phyloP scores from a whole-genome alignment of 2,797 vertebrate species.

The Etheostoma nigrum region DNA sequence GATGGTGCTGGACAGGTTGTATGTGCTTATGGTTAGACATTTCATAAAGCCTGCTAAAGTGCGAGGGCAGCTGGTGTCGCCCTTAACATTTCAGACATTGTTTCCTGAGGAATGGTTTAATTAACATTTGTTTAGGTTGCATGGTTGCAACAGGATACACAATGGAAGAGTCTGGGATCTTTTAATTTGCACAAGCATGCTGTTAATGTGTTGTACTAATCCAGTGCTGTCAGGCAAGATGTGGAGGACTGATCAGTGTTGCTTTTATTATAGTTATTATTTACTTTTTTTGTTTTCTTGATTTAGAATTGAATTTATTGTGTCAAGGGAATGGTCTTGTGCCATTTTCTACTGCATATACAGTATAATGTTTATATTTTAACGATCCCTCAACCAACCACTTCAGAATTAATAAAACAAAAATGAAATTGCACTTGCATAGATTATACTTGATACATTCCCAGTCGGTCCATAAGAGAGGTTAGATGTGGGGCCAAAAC shows the following conservation, averaged over 20 bases:
- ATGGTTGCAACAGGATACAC: slow-evolving; percentile 14
- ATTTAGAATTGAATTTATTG: slow-evolving; percentile 43
- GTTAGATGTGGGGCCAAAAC: slow-evolving; percentile 78
- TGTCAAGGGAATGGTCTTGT: slow-evolving; percentile 39
- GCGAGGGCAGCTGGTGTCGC: slow-evolving; percentile 19
- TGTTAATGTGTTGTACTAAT: slow-evolving; percentile 53
- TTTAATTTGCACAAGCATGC: slow-evolving; percentile 66
- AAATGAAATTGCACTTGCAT: slow-evolving; percentile 70
- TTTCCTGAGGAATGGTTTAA: slow-evolving; percentile 20
- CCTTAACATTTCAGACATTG: slow-evolving; percentile 25
- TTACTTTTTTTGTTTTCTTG: slow-evolving; percentile 22
- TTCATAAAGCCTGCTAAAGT: slow-evolving; percentile 34
- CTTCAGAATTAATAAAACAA: slow-evolving; percentile 47
- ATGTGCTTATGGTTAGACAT: slow-evolving; percentile 30
- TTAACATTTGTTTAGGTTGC: slow-evolving; percentile 20
- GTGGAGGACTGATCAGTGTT: slow-evolving; percentile 23
- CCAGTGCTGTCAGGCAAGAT: slow-evolving; percentile 33
- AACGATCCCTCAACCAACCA: slow-evolving; percentile 50
- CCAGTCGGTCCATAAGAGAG: slow-evolving; percentile 69
- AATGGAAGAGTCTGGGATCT: slow-evolving; percentile 32
- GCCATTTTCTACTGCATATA: slow-evolving; percentile 57
- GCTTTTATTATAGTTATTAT: slow-evolving; percentile 3
- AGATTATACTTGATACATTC: slow-evolving; percentile 84
- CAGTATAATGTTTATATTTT: slow-evolving; percentile 55
- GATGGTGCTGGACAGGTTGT: slow-evolving; percentile 31